Percentiles rank a stretch among this genome's conserved stretches.
Conservation (phyloP, 2,888 invertebrate species). For the Agrilus cyanescens region DNA sequence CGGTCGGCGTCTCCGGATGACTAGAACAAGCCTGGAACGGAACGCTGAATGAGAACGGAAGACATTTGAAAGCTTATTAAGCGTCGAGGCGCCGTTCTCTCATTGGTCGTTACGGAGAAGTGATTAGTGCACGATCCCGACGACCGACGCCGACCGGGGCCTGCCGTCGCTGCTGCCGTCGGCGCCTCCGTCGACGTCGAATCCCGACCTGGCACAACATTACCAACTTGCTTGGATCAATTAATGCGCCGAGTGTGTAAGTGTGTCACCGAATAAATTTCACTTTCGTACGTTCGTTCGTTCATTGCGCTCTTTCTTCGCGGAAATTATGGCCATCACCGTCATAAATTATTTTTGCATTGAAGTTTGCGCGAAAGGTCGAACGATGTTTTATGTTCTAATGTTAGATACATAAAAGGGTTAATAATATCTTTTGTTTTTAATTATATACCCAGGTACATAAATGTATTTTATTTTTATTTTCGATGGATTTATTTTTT, state of each 20-base stretch:
- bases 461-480: too few relatives aligned
- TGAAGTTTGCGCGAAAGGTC: too few relatives aligned
- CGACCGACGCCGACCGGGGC: slow-evolving; percentile 25
- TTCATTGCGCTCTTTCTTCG: too few relatives aligned
- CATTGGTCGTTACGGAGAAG: slow-evolving; percentile 23
- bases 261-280: slow-evolving; percentile 14
- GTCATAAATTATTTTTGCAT: too few relatives aligned
- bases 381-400: too few relatives aligned
- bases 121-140: slow-evolving; percentile 23
- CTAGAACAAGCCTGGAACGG: slow-evolving; percentile 8
- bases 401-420: too few relatives aligned
- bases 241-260: slow-evolving; percentile 18
- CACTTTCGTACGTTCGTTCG: too few relatives aligned
- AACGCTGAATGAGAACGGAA: slow-evolving; percentile 23
- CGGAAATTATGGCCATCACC: too few relatives aligned
- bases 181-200: slow-evolving; percentile 8
- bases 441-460: too few relatives aligned
- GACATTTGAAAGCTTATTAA: slow-evolving; percentile 26
- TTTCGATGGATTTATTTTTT: too few relatives aligned
- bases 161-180: too few relatives aligned
- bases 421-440: too few relatives aligned
- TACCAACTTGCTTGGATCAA: slow-evolving; percentile 25
- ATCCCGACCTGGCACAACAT: slow-evolving; percentile 27
- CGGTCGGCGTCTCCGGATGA: not conserved
- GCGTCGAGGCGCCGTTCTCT: slow-evolving; percentile 24